These are phyloP conservation scores for Dastarcus helophoroides DNA, from an alignment of 2,888 invertebrate species.

Conservation along the genomic window DNA sequence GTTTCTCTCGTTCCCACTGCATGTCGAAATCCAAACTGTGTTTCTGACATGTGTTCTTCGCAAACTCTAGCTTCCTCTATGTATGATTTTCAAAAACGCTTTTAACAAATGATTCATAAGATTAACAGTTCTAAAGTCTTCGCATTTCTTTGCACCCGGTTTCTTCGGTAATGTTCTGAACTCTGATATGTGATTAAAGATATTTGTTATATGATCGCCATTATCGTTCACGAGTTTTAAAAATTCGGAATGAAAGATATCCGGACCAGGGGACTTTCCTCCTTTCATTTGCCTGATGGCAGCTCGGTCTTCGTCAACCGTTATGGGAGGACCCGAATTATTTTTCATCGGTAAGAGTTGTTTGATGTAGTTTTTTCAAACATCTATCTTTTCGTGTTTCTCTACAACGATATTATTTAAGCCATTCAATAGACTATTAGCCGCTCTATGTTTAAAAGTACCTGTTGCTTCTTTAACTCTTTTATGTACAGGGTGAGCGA, in stretches of 20 bases:
- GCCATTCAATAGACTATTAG: no score
- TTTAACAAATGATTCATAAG: slow-evolving; percentile 12
- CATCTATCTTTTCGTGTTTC: slow-evolving; percentile 9
- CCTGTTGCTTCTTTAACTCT: slow-evolving; percentile 11
- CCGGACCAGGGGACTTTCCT: slow-evolving; percentile 6
- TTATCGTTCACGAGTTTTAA: slow-evolving; percentile 6
- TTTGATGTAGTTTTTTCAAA: slow-evolving; percentile 12
- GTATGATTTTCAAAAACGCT: slow-evolving; percentile 8
- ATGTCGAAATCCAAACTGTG: slow-evolving; percentile 12
- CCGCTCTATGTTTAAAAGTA: slow-evolving; percentile 9
- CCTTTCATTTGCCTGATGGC: slow-evolving; percentile 6
- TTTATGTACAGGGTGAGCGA: no score
- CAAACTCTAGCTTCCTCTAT: slow-evolving; percentile 7
- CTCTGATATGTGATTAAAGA: slow-evolving; percentile 8
- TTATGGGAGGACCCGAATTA: slow-evolving; percentile 7
- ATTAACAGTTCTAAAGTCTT: slow-evolving; percentile 10
- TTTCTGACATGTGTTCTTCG: slow-evolving; percentile 8
- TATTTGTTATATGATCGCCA: no score
- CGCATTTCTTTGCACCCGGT: slow-evolving; percentile 10
- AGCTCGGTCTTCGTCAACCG: slow-evolving; percentile 7
- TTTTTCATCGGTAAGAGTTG: slow-evolving; percentile 7
- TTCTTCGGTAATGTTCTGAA: slow-evolving; percentile 11
- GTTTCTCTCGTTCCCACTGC: slow-evolving; percentile 12
- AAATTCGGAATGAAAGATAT: slow-evolving; percentile 6
- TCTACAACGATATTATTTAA: no score